These are phyloP conservation scores for Aplysia californica DNA, from an alignment of 1,140 invertebrate species.

Conservation along the genomic window DNA sequence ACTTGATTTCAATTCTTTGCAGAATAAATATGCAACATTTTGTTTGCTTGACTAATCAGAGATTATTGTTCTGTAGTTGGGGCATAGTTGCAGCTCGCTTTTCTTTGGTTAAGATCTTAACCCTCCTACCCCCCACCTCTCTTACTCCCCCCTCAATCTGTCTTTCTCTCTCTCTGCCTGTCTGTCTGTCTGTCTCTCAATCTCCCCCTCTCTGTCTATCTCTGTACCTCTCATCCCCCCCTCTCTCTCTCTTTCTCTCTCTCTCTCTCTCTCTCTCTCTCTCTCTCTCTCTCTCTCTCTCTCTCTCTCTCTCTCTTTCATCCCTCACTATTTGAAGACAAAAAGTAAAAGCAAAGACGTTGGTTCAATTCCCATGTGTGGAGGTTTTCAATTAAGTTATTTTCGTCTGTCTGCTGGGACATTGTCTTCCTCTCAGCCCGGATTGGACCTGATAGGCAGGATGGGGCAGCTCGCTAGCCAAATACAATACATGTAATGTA, in stretches of 20 bases:
- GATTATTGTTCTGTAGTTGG: no score
- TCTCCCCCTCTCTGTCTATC: neutral
- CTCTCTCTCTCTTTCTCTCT: neutral
- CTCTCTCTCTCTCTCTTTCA: slow-evolving; percentile 3
- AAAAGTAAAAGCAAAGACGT: neutral
- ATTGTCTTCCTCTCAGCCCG: no score
- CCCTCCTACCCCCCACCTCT: neutral
- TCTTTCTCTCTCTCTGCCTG: neutral
- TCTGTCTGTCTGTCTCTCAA: neutral
- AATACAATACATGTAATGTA: neutral
- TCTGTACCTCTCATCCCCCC: neutral
- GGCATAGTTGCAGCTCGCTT: no score
- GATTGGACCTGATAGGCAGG: neutral
- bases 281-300: neutral
- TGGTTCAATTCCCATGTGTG: no score
- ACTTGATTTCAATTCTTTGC: no score
- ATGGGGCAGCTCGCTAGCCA: neutral
- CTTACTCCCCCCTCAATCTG: neutral
- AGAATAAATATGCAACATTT: no score
- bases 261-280: neutral
- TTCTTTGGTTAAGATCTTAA: no score
- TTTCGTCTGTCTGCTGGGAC: no score
- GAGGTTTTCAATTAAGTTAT: neutral
- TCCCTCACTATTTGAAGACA: neutral
- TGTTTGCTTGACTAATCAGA: no score